Evolutionary conservation across 2,888 invertebrate species (phyloP), one percentile per base, ranked within the genome.

Genomic region (Disparrhopalites patrizii): DNA sequence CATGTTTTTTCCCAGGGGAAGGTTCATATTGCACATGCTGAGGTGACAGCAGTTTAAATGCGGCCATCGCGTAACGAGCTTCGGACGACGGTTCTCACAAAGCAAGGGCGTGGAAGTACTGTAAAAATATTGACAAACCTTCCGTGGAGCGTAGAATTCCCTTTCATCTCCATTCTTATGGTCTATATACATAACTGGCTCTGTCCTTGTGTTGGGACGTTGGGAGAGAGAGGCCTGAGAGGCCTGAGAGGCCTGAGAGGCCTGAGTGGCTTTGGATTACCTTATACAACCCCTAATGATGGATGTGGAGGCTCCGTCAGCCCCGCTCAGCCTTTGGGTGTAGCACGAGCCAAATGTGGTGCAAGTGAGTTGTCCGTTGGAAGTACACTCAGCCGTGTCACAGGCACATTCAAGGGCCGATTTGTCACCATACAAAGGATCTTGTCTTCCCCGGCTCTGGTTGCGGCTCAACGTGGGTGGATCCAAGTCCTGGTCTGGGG

Each of bases 81-180:
- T 43, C n/a, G 43, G 43, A 10, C 43, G n/a, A 43, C n/a, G 5
- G 5, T 43, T 43, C 43, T 15, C 36, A n/a, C 8, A 43, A 18
- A 43, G 20, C 20, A 5, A 43, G 43, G 43, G 43, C 43, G 43
- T 43, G 43, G 43, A 4, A 43, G 7, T 4, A 15, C 43, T 43
- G 43, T 43, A 43, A 43, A 43, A 43, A 43, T 43, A 43, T 43
- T 43, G 15, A 43, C 43, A n/a, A 43, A 43, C 20, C n/a, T 43
- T n/a, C n/a, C n/a, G n/a, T n/a, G n/a, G n/a, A n/a, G n/a, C n/a
- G n/a, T n/a, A n/a, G n/a, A n/a, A n/a, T n/a, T n/a, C n/a, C n/a
- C n/a, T n/a, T n/a, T n/a, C n/a, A n/a, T n/a, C n/a, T n/a, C n/a
- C n/a, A n/a, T n/a, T n/a, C n/a, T n/a, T n/a, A n/a, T n/a, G n/a